Evolutionary conservation across 92 coral and sea anemone species (phyloP).

Genomic region (Scolanthus callimorphus): DNA sequence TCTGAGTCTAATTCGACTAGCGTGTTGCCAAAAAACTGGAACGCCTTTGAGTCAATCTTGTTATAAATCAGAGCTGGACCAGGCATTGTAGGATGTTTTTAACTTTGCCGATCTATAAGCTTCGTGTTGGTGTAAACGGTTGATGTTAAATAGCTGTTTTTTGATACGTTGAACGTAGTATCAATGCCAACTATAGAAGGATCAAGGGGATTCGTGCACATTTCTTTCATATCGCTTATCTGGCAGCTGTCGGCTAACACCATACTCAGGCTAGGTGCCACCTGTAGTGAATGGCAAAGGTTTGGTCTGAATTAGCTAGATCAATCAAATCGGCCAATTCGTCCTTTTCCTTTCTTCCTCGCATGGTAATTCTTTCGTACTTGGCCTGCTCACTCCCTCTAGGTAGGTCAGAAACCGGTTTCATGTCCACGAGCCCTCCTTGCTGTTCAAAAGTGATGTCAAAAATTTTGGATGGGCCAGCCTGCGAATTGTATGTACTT

Average conservation of each 20-base stretch:
- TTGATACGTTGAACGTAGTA: too few relatives aligned
- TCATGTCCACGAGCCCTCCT: constrained; percentile 19
- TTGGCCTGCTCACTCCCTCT: constrained; percentile 15
- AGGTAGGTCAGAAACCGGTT: constrained; percentile 21
- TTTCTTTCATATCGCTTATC: constrained; percentile 7
- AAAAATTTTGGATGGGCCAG: constrained; percentile 35
- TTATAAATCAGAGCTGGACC: too few relatives aligned
- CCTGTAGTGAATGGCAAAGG: constrained; percentile 19
- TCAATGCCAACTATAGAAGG: constrained; percentile 32
- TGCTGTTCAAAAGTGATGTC: constrained; percentile 12
- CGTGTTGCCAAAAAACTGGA: too few relatives aligned
- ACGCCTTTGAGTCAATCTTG: too few relatives aligned
- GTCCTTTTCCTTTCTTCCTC: constrained; percentile 11
- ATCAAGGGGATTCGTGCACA: constrained; percentile 16
- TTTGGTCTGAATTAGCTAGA: too few relatives aligned
- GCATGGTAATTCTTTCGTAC: constrained; percentile 4
- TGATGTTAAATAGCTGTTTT: too few relatives aligned
- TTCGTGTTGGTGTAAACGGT: too few relatives aligned
- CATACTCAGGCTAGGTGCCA: constrained; percentile 17
- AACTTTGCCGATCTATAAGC: too few relatives aligned
- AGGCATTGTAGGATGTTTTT: too few relatives aligned
- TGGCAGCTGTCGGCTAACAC: constrained; percentile 14
- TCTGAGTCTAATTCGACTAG: too few relatives aligned
- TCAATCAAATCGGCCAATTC: constrained; percentile 25
- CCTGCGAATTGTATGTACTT: neutral